These are phyloP conservation scores for Lindbergichthys nudifrons DNA, from an alignment of 2,797 vertebrate species.

Conservation along the genomic window DNA sequence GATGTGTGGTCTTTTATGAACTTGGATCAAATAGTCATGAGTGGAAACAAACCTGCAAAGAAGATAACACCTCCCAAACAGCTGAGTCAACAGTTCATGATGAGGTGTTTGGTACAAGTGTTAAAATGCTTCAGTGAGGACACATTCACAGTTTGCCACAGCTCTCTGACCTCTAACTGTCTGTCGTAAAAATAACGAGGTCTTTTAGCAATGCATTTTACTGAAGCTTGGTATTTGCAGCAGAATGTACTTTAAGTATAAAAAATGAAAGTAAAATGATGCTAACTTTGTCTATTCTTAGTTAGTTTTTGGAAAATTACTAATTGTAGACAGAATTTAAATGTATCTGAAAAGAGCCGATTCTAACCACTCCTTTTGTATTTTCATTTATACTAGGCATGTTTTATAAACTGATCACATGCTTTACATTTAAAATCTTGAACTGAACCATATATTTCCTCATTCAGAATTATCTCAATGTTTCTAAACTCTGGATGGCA, in stretches of 20 bases:
- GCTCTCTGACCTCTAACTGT: background rate
- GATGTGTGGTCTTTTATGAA: background rate
- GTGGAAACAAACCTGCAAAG: slow-evolving; percentile 29
- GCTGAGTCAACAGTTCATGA: slow-evolving; percentile 40
- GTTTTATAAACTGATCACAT: no score
- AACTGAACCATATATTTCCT: no score
- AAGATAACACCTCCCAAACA: slow-evolving; percentile 27
- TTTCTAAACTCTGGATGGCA: no score
- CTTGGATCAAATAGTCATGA: slow-evolving; percentile 12
- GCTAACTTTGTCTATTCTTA: background rate
- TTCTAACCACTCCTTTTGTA: no score
- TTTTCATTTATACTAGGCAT: no score
- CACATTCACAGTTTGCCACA: background rate
- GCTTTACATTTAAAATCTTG: no score
- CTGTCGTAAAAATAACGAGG: background rate
- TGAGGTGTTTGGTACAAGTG: slow-evolving; percentile 1
- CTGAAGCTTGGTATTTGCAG: background rate
- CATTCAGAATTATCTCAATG: no score
- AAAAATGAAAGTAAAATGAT: background rate
- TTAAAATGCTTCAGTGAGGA: slow-evolving; percentile 23
- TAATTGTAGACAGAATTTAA: no score
- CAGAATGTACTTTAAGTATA: background rate
- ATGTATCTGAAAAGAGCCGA: no score
- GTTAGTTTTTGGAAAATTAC: background rate
- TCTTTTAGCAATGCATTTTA: background rate